A percentile compares a stretch with the other conserved stretches of the same genome.
These are phyloP conservation scores for Drosophila equinoxialis DNA, from an alignment of 1,140 invertebrate species.

Conservation along the genomic window DNA sequence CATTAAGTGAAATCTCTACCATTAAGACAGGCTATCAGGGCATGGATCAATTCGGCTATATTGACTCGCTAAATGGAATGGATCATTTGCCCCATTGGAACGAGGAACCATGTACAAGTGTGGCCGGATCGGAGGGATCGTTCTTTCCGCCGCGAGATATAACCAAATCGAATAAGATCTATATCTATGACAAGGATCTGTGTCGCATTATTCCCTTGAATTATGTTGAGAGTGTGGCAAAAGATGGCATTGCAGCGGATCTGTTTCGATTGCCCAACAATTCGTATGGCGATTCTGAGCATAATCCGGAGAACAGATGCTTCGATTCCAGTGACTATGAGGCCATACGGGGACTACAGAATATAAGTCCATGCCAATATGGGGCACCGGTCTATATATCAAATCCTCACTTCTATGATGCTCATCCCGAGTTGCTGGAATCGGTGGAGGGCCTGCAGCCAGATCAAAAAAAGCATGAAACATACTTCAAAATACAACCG, in stretches of 20 bases:
- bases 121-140: conserved; percentile 93
- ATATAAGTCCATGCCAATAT: conserved; percentile 94
- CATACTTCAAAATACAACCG: conserved; percentile 94
- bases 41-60: conserved; percentile 90
- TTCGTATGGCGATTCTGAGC: conserved; percentile 87
- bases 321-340: conserved; percentile 90
- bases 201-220: conserved; percentile 91
- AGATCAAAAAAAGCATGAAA: conserved; percentile 88
- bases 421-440: conserved; percentile 88
- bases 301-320: conserved; percentile 90
- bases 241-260: conserved; percentile 88
- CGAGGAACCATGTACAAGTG: conserved; percentile 89
- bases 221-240: conserved; percentile 87
- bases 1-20: conserved; percentile 90
- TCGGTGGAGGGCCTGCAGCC: conserved; percentile 90
- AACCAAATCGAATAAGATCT: conserved; percentile 89
- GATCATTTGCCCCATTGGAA: conserved; percentile 91
- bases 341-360: conserved; percentile 89
- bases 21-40: conserved; percentile 90
- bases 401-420: conserved; percentile 94
- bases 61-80: conserved; percentile 90
- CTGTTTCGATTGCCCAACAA: conserved; percentile 88
- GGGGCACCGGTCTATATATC: conserved; percentile 94
- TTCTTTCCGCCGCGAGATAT: conserved; percentile 90
- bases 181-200: conserved; percentile 93